phyloP scores from a whole-genome alignment of 2,888 invertebrate species.

The Panzeria rudis region DNA sequence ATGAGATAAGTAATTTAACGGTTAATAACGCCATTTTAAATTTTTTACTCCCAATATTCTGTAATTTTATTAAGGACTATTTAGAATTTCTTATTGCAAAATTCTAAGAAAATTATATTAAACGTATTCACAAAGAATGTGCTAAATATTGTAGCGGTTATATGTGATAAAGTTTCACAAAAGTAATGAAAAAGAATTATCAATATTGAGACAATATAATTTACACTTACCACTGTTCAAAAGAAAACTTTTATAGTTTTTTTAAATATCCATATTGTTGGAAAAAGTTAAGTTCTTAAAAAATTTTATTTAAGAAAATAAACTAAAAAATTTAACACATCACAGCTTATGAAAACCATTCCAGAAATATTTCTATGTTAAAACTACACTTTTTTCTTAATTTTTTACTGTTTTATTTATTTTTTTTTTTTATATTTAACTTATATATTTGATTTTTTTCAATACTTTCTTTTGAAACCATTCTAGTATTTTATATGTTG shows the following conservation, averaged over 20 bases:
- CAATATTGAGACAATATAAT: not conserved
- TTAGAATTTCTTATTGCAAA: no score
- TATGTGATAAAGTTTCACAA: no score
- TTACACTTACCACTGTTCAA: not conserved
- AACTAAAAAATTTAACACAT: not conserved
- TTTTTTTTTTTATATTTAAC: not conserved
- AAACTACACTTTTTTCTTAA: not conserved
- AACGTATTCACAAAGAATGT: no score
- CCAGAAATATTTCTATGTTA: not conserved
- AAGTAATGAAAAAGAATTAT: no score
- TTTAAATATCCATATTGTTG: not conserved
- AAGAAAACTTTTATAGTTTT: not conserved
- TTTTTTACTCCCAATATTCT: no score
- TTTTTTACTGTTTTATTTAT: not conserved
- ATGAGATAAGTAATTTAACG: no score
- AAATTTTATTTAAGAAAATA: not conserved
- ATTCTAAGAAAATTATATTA: no score
- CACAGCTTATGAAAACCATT: slow-evolving; percentile 24
- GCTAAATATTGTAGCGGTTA: no score
- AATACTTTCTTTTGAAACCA: not conserved
- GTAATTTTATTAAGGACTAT: no score
- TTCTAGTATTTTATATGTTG: not conserved
- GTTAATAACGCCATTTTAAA: no score
- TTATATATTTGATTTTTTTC: not conserved
- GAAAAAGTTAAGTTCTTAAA: not conserved